Conservation (phyloP, 2,113 vertebrate genomes). For the Ellobius talpinus region DNA sequence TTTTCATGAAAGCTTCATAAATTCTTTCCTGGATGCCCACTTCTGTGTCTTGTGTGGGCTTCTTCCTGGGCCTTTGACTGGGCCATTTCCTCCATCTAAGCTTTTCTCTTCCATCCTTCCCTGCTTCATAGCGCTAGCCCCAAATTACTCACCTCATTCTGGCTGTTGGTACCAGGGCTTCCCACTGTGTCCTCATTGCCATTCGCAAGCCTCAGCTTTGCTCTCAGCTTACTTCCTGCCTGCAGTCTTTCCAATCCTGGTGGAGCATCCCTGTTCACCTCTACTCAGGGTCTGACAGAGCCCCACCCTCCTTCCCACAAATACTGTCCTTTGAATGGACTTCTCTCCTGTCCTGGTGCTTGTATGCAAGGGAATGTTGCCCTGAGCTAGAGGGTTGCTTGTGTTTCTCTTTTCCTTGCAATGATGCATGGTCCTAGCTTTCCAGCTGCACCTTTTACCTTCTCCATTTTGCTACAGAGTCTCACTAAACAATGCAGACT, state of each 20-base stretch:
- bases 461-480: neutral
- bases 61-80: neutral
- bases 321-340: too few relatives aligned
- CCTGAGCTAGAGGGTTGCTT: neutral
- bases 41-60: neutral
- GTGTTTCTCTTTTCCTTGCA: neutral
- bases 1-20: neutral
- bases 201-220: too few relatives aligned
- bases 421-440: neutral
- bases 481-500: neutral
- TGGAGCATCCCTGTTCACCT: too few relatives aligned
- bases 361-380: neutral
- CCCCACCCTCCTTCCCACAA: too few relatives aligned
- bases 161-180: neutral
- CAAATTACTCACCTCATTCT: neutral
- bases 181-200: too few relatives aligned
- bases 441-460: neutral
- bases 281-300: too few relatives aligned
- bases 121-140: neutral
- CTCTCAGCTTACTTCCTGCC: too few relatives aligned
- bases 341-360: too few relatives aligned
- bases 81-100: neutral
- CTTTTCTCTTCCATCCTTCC: neutral
- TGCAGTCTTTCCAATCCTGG: too few relatives aligned
- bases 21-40: neutral